phyloP scores from a whole-genome alignment of 1,140 invertebrate genomes.

The Cydia splendana region DNA sequence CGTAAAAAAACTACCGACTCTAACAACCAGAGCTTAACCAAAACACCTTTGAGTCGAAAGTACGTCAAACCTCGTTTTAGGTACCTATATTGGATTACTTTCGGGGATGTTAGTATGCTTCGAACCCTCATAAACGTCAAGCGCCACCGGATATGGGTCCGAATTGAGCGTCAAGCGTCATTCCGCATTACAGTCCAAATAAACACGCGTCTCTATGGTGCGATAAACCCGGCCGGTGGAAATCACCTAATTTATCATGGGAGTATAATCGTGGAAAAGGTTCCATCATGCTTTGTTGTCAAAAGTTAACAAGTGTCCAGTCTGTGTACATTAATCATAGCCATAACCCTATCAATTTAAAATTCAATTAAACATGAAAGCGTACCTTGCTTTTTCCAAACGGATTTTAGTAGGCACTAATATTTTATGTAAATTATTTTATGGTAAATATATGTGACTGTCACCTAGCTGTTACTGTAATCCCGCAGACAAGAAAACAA shows the following conservation, averaged over 20 bases:
- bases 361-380: no score
- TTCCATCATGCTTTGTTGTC: conserved; percentile 3
- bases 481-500: no score
- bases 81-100: conserved; percentile 63
- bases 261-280: conserved; percentile 24
- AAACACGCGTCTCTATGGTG: conserved; percentile 26
- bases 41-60: conserved; percentile 20
- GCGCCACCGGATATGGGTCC: conserved; percentile 55
- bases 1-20: no score
- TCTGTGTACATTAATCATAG: background rate
- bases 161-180: conserved; percentile 54
- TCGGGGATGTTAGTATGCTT: conserved; percentile 43
- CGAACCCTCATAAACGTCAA: conserved; percentile 70
- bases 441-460: no score
- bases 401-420: no score
- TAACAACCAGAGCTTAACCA: background rate
- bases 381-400: no score
- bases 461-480: no score
- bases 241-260: conserved; percentile 27
- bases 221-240: conserved; percentile 17
- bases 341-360: no score
- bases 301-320: background rate
- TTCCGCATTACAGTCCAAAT: conserved; percentile 34
- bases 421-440: no score
- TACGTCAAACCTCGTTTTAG: conserved; percentile 45